These are phyloP conservation scores for Thunnus maccoyii DNA, from an alignment of 2,113 vertebrate species.

Conservation along the genomic window DNA sequence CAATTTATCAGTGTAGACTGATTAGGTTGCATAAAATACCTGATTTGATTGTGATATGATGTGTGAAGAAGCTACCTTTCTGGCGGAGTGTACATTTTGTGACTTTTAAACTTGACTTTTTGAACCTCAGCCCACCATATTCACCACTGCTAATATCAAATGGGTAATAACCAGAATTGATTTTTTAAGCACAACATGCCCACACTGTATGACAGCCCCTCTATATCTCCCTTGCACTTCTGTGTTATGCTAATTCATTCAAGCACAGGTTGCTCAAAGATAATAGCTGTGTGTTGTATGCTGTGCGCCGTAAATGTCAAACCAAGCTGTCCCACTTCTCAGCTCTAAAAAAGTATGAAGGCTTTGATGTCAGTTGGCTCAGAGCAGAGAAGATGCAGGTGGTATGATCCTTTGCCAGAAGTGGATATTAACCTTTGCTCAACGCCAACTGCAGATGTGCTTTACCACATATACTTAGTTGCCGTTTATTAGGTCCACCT, in stretches of 20 bases:
- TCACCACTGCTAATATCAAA: neutral
- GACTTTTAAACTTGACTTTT: neutral
- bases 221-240: neutral
- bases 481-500: neutral
- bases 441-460: neutral
- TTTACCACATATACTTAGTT: neutral
- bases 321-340: slow-evolving; percentile 26
- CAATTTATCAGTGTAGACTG: slow-evolving; percentile 73
- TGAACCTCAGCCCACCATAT: neutral
- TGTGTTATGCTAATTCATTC: slow-evolving; percentile 17
- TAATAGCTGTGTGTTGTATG: slow-evolving; percentile 4
- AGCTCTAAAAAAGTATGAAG: slow-evolving; percentile 9
- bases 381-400: slow-evolving; percentile 9
- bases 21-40: slow-evolving; percentile 77
- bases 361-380: slow-evolving; percentile 30
- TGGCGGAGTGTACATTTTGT: neutral
- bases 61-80: neutral
- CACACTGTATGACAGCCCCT: neutral
- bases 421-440: slow-evolving; percentile 29
- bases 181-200: neutral
- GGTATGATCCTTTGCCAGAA: slow-evolving; percentile 1
- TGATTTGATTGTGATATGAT: slow-evolving; percentile 76
- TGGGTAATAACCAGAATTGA: neutral
- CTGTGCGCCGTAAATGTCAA: slow-evolving; percentile 25
- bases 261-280: neutral